Conservation (phyloP, 1,140 invertebrate genomes). For the Cepaea nemoralis region DNA sequence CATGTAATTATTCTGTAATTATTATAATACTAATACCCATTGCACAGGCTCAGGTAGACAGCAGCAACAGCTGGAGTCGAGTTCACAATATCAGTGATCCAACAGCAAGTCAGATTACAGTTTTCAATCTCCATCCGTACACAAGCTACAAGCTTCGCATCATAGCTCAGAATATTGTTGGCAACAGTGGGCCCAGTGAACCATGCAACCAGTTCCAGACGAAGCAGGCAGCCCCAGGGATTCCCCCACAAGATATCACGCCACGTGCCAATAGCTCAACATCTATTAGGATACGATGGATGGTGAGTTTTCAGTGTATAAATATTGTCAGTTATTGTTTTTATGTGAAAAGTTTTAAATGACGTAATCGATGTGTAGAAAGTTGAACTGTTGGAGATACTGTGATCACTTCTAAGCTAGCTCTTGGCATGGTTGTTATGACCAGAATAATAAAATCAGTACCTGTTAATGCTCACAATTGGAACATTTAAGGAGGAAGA, state of each 20-base stretch:
- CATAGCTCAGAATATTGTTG: constrained; percentile 95
- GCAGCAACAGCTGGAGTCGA: constrained; percentile 83
- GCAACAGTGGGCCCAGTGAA: constrained; percentile 87
- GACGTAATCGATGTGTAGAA: too few species aligned
- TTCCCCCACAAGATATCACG: constrained; percentile 94
- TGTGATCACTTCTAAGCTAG: too few species aligned
- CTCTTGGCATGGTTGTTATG: too few species aligned
- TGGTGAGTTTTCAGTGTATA: constrained; percentile 85
- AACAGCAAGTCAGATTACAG: constrained; percentile 58
- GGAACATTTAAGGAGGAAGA: too few species aligned
- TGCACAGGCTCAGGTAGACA: constrained; percentile 74
- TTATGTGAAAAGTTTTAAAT: too few species aligned
- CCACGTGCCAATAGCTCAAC: constrained; percentile 93
- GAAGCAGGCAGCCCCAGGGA: constrained; percentile 91
- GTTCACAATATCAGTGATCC: constrained; percentile 84
- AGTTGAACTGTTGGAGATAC: too few species aligned
- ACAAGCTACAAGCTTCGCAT: constrained; percentile 84
- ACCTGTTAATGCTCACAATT: too few species aligned
- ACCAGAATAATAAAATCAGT: too few species aligned
- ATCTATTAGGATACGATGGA: constrained; percentile 93
- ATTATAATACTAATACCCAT: background rate
- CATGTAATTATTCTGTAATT: too few species aligned
- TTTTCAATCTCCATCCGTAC: constrained; percentile 66
- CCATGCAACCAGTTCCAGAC: constrained; percentile 92
- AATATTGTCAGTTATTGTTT: too few species aligned